Evolutionary conservation across 2,113 vertebrate genomes (phyloP), one percentile per base, ranked within the genome.

Genomic region (Entomyzon cyanotis): DNA sequence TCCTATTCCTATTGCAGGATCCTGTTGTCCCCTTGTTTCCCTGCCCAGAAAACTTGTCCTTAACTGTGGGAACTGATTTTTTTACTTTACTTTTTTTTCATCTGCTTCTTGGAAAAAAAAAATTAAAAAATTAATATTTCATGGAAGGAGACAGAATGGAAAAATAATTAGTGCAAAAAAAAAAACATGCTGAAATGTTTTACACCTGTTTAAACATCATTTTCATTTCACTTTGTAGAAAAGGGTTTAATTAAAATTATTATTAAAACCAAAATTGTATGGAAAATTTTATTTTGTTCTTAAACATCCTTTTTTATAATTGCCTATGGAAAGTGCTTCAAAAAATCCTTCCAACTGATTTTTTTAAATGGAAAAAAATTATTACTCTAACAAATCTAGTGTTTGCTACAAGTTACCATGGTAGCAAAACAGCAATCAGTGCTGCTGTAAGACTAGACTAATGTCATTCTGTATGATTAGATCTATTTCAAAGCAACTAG

Each of bases 351-450:
- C 7, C 2, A 47, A n/a, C 1, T 12, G 1, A n/a, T 16, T 81
- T 68, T 59, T 73, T 78, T 21, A 37, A 28, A 16, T 28, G 4
- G 22, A 19, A 80, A 83, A 68, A 92, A 74, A 68, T 28, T 12
- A 17, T 41, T 82, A 60, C 59, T 73, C 28, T 44, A 58, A 4
- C 50, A 63, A 69, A 71, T 70, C 20, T 78, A 70, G 30, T 78
- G 73, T 89, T 73, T 93, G 31, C 22, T 91, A 20, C 20, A 59
- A 68, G 64, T 92, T 94, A 75, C 90, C 85, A 93, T 92, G 53
- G 87, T 52, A 95, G 58, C 85, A 92, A 76, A 93, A 31, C 30
- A 91, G 60, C n/a, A 90, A 91, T 88, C 76, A 78, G 14, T 62
- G 46, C 14, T 41, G 71, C 24, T 49, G 22, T 69, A 89, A 89